Base-by-base conservation (phyloP, 2,113 vertebrate species). In the Collichthys lucidus region DNA sequence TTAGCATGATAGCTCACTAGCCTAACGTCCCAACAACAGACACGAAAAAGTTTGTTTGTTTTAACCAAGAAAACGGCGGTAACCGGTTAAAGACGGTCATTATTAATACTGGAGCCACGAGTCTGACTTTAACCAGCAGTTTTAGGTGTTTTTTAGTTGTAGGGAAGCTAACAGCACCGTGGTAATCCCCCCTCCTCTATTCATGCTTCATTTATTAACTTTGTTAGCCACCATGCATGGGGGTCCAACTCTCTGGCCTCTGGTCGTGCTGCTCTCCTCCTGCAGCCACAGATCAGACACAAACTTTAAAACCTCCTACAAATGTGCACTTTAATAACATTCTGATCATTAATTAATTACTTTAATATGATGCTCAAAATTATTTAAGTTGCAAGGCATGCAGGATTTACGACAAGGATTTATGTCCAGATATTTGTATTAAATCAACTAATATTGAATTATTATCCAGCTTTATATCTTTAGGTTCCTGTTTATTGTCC, bases 1-100 rank as follows among this genome's bases (percentile, higher is more conserved):
- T 70, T 93, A 92, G 91, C 91, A 87, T 40, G 35, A 0, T 91
- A 88, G 86, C 87, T 40, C 15, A 14, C 71, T 89, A 89, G 80
- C 88, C 35, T 47, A 60, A 44, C 40, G 79, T 85, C 74, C 77
- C n/a, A n/a, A n/a, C n/a, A 42, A 62, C 65, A 40, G 14, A 47
- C 53, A 26, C 7, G 15, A 15, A n/a, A 15, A 55, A 40, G 79
- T 35, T 83, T 81, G 77, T 80, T 60, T 77, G 80, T 74, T 65
- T 50, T 16, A 12, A 44, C 56, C 19, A 20, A 53, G 0, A 56
- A 85, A 79, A 60, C 3, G 5, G 17, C n/a, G n/a, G n/a, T n/a
- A n/a, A n/a, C n/a, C n/a, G n/a, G n/a, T n/a, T n/a, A n/a, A 12
- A 29, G 31, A 59, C 49, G 1, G 11, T 0, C 16, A 16, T 29